A percentile compares a stretch with the other conserved stretches of the same genome.
These are phyloP conservation scores for Brachionus calyciflorus DNA, from an alignment of 1,140 invertebrate genomes.

Conservation along the genomic window DNA sequence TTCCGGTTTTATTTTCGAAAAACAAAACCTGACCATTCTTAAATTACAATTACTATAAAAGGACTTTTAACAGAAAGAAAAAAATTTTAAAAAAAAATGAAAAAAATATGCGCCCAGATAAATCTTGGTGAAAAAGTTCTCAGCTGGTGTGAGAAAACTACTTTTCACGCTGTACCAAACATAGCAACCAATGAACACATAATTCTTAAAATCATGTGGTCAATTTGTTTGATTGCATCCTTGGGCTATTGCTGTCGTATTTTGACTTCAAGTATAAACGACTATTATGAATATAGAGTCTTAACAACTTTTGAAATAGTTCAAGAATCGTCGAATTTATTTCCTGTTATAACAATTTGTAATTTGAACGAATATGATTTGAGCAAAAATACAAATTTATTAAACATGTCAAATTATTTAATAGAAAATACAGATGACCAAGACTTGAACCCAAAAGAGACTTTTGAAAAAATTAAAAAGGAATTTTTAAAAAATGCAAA, in stretches of 20 bases:
- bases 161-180: slow-evolving; percentile 44
- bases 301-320: slow-evolving; percentile 21
- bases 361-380: slow-evolving; percentile 36
- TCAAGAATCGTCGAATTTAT: slow-evolving; percentile 2
- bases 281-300: slow-evolving; percentile 33
- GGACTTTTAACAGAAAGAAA: too few species aligned
- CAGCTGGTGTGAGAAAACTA: slow-evolving; percentile 11
- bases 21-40: too few species aligned
- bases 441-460: not conserved
- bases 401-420: not conserved
- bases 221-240: slow-evolving; percentile 33
- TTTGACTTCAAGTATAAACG: slow-evolving; percentile 19
- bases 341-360: slow-evolving; percentile 31
- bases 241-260: slow-evolving; percentile 33
- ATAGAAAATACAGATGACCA: not conserved
- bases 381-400: not conserved
- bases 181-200: slow-evolving; percentile 33
- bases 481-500: slow-evolving; percentile 8
- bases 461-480: not conserved
- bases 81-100: too few species aligned
- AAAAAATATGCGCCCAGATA: not conserved
- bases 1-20: too few species aligned
- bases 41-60: too few species aligned
- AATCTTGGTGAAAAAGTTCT: slow-evolving; percentile 5
- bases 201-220: slow-evolving; percentile 2